Evolutionary conservation across 2,797 vertebrate genomes (phyloP).

Genomic region (Anas capensis): DNA sequence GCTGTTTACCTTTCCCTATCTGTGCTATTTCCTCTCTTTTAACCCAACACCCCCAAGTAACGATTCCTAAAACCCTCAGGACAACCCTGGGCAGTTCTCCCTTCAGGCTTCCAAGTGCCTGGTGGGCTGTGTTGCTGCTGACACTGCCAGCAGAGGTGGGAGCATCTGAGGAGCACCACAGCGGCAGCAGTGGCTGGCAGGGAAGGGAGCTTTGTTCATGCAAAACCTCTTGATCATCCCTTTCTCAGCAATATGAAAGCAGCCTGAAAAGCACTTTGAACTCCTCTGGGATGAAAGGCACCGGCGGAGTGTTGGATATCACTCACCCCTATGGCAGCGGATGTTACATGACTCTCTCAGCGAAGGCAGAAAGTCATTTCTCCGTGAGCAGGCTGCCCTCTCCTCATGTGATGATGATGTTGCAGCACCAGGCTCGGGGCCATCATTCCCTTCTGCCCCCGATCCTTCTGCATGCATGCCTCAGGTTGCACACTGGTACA

Average conservation of each 20-base stretch:
- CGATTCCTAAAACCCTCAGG: background rate
- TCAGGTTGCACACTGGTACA: background rate
- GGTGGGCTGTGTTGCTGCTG: fast-evolving
- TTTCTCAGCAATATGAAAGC: background rate
- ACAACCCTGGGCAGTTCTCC: background rate
- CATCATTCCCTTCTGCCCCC: background rate
- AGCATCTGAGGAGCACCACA: background rate
- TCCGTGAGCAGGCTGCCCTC: background rate
- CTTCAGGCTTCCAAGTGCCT: background rate
- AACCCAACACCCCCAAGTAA: background rate
- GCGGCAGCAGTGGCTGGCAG: background rate
- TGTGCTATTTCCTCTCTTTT: background rate
- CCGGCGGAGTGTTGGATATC: background rate
- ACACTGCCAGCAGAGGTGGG: background rate
- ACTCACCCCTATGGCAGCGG: background rate
- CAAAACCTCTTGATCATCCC: background rate
- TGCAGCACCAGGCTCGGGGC: background rate
- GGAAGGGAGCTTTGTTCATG: background rate
- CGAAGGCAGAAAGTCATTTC: fast-evolving
- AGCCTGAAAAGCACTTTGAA: constrained; percentile 3
- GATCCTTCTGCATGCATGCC: fast-evolving
- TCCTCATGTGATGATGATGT: background rate
- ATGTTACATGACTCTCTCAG: fast-evolving
- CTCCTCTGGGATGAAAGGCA: background rate
- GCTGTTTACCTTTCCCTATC: background rate